Evolutionary conservation across 2,797 vertebrate genomes (phyloP).

Genomic region (Phrynocephalus vlangalii): DNA sequence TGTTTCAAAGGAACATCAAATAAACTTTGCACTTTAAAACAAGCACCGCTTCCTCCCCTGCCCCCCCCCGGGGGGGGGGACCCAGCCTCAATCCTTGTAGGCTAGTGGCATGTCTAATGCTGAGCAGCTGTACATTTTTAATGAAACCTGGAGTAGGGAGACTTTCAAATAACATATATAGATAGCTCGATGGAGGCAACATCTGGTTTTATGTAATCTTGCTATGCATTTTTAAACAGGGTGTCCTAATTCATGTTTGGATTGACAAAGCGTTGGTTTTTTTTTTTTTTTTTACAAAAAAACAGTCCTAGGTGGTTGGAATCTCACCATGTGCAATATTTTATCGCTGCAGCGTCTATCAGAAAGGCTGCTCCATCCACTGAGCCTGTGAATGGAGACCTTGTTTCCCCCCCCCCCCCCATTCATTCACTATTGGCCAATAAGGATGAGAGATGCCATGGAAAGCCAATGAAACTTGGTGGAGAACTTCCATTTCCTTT

Average conservation of each 20-base stretch:
- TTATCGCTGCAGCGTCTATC: slow-evolving; percentile 43
- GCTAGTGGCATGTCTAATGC: slow-evolving; percentile 67
- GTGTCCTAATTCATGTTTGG: slow-evolving; percentile 69
- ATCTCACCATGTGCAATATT: slow-evolving; percentile 41
- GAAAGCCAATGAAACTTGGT: too few species aligned
- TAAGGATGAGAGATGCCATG: neutral
- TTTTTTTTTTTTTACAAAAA: slow-evolving; percentile 52
- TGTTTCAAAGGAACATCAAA: slow-evolving; percentile 40
- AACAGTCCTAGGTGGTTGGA: slow-evolving; percentile 60
- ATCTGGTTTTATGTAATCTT: slow-evolving; percentile 78
- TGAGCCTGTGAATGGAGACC: too few species aligned
- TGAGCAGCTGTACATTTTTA: slow-evolving; percentile 75
- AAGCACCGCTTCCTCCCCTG: slow-evolving; percentile 1
- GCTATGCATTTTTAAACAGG: slow-evolving; percentile 75
- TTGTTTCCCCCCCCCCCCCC: too few species aligned
- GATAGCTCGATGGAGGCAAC: slow-evolving; percentile 69
- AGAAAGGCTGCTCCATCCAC: neutral
- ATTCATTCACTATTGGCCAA: slow-evolving; percentile 13
- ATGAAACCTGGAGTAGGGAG: slow-evolving; percentile 57
- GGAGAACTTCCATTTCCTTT: too few species aligned
- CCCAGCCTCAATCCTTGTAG: slow-evolving; percentile 50
- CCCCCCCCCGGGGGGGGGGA: slow-evolving; percentile 35
- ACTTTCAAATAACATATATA: neutral
- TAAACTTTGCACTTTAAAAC: slow-evolving; percentile 31
- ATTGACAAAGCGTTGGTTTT: slow-evolving; percentile 59